A percentile compares a stretch with the other conserved stretches of the same genome.
phyloP scores from a whole-genome alignment of 2,113 vertebrate species.

The Clinocottus analis region DNA sequence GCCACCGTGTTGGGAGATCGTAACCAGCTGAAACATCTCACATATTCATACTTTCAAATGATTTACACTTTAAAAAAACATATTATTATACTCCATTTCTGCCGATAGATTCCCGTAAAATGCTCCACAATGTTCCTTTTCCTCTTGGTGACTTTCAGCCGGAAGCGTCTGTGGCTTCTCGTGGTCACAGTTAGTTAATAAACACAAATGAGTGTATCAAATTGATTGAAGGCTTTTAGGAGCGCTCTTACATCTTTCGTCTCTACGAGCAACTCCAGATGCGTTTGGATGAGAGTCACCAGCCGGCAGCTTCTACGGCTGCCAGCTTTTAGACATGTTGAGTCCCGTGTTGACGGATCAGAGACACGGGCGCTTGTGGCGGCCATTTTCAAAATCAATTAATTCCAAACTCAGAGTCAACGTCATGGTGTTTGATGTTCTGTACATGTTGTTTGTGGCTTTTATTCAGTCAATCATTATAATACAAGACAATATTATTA shows the following conservation, averaged over 20 bases:
- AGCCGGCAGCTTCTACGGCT: neutral
- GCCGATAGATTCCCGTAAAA: neutral
- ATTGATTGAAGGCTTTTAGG: neutral
- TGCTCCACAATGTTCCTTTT: neutral
- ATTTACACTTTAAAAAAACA: too few relatives aligned
- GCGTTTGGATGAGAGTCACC: neutral
- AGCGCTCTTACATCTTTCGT: neutral
- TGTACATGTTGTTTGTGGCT: too few relatives aligned
- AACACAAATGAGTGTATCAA: neutral
- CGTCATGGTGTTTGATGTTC: neutral
- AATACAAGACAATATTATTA: too few relatives aligned
- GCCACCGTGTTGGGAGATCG: neutral
- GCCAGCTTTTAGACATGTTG: neutral
- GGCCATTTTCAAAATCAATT: neutral
- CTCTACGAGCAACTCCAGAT: neutral
- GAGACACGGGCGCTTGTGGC: neutral
- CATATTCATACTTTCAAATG: too few relatives aligned
- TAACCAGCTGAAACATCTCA: too few relatives aligned
- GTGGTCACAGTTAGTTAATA: neutral
- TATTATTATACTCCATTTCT: too few relatives aligned
- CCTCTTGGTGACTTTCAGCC: neutral
- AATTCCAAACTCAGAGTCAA: neutral
- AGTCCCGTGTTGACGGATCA: neutral
- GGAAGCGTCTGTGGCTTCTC: neutral
- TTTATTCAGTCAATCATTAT: too few relatives aligned